Conservation (phyloP, 2,888 invertebrate species). For the Erebia aethiops region DNA sequence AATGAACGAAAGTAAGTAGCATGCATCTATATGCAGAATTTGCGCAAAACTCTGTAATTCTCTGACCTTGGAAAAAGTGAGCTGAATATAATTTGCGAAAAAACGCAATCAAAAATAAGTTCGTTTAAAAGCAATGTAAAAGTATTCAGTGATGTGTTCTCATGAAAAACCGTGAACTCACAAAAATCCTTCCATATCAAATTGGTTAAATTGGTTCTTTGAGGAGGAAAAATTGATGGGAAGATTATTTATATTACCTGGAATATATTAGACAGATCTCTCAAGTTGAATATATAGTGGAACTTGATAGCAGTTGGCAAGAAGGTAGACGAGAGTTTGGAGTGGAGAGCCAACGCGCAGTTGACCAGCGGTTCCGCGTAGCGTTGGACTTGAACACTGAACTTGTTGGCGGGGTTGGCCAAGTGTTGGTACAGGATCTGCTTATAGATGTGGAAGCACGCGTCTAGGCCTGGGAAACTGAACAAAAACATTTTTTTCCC, state of each 20-base stretch:
- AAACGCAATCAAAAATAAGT: too few relatives aligned
- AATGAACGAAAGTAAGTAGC: too few relatives aligned
- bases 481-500: neutral
- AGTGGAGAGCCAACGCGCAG: constrained; percentile 90
- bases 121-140: too few relatives aligned
- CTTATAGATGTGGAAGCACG: constrained; percentile 92
- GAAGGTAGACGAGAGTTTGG: constrained; percentile 88
- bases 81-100: too few relatives aligned
- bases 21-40: too few relatives aligned
- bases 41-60: too few relatives aligned
- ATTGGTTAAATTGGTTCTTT: too few relatives aligned
- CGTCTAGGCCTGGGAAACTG: constrained; percentile 93
- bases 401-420: constrained; percentile 85
- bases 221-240: too few relatives aligned
- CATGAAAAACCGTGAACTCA: too few relatives aligned
- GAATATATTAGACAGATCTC: constrained; percentile 96
- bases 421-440: constrained; percentile 92
- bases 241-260: constrained; percentile 84
- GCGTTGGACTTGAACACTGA: constrained; percentile 82
- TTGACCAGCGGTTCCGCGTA: constrained; percentile 85
- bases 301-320: constrained; percentile 97
- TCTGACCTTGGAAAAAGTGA: too few relatives aligned
- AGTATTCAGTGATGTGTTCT: too few relatives aligned
- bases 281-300: constrained; percentile 96
- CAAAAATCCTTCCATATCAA: too few relatives aligned